Percentiles rank a stretch among this genome's conserved stretches.
Conservation (phyloP, 2,113 vertebrate genomes). For the Prinia subflava region DNA sequence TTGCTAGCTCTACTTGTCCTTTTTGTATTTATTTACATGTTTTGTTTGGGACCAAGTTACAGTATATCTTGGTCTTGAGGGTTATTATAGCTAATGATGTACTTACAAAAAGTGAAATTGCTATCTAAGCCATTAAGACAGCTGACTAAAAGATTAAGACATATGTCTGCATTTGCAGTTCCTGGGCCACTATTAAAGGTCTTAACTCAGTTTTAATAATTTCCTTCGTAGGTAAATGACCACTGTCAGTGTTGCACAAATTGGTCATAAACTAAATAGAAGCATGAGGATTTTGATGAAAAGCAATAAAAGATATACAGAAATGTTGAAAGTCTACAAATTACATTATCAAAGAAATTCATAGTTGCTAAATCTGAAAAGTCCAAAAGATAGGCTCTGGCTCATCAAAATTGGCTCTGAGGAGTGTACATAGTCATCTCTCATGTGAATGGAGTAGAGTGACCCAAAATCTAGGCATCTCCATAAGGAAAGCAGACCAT, state of each 20-base stretch:
- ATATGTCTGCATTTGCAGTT: background rate
- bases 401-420: background rate
- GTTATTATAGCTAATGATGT: background rate
- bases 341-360: background rate
- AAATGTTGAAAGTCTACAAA: background rate
- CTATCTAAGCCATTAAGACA: background rate
- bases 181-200: background rate
- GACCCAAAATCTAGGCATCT: background rate
- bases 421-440: background rate
- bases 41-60: background rate
- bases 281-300: background rate
- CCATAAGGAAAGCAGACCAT: background rate
- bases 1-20: background rate
- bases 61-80: background rate
- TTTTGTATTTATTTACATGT: background rate
- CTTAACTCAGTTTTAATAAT: background rate
- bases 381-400: background rate
- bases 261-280: background rate
- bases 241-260: background rate
- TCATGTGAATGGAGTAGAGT: background rate
- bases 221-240: background rate
- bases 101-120: background rate
- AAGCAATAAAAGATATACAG: background rate
- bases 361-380: background rate
- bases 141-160: background rate